Evolutionary conservation across 2,113 vertebrate genomes (phyloP), one percentile per base, ranked within the genome.

Genomic region (Delphinapterus leucas): DNA sequence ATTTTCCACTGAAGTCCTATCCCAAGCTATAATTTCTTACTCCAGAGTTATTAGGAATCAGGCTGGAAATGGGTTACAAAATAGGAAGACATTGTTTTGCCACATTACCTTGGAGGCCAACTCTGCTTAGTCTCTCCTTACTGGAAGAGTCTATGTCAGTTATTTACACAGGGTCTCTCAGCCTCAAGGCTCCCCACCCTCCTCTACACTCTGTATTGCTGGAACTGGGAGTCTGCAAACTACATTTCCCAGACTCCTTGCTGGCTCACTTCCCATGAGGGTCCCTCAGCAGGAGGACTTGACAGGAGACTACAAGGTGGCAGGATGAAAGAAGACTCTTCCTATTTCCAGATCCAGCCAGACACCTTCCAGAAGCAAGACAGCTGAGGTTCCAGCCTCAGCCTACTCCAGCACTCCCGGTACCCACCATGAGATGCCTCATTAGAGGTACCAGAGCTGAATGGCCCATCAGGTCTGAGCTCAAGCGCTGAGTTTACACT

Each of bases 1-100:
- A 95, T 88, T 97, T 97, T 97, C 97, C 97, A 97, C 47, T 68
- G 15, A 92, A 0, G 38, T 63, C 73, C 79, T 70, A 13, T 95
- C 92, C 89, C 67, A 87, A 86, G 65, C n/a, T 79, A 21, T 28
- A 89, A 23, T 73, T 96, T 92, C 82, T 95, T 95, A 80, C 82
- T 97, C 6, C 3, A 93, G 74, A 61, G 41, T 85, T 92, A 71
- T 25, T 90, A 47, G 60, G 86, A 97, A 93, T 80, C 70, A 17
- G 44, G 53, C 31, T 96, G 79, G 65, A 89, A 93, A 87, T n/a
- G 85, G 74, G 74, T 68, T 97, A 67, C 77, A 93, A 83, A 97
- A 60, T 20, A 53, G 44, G 41, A 38, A 87, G 67, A 87, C 20
- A 49, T 0, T 58, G 58, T 97, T 97, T 96, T 44, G 82, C 53